These are phyloP conservation scores for Muntiacus reevesi DNA, from an alignment of 2,113 vertebrate genomes.

Conservation along the genomic window DNA sequence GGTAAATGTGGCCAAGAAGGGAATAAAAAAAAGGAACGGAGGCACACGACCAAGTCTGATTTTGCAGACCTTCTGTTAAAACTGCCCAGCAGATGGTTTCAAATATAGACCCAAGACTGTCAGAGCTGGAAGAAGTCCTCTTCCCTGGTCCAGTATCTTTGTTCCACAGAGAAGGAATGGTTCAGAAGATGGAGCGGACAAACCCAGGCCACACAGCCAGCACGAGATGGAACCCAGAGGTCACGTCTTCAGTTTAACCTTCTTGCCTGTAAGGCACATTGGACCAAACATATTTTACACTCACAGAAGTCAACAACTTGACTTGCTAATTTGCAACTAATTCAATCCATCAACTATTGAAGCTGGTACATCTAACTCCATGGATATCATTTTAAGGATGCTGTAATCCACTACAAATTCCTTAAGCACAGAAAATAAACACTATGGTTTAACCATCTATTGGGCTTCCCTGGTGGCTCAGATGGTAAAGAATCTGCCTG, in stretches of 20 bases:
- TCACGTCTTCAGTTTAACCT: neutral
- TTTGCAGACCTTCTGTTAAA: constrained; percentile 32
- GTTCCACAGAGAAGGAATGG: neutral
- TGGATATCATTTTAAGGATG: neutral
- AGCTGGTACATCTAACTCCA: neutral
- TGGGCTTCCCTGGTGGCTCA: neutral
- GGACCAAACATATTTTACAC: neutral
- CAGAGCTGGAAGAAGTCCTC: neutral
- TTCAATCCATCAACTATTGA: neutral
- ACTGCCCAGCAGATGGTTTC: constrained; percentile 16
- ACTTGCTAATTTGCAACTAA: neutral
- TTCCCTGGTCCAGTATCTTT: neutral
- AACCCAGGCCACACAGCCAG: neutral
- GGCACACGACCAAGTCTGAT: neutral
- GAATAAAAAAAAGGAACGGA: neutral
- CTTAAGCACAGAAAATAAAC: neutral
- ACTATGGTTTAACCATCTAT: neutral
- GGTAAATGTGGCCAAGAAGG: neutral
- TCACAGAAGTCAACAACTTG: neutral
- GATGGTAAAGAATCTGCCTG: neutral
- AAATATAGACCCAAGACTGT: neutral
- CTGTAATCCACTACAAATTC: neutral
- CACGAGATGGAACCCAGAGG: neutral
- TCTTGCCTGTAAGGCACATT: neutral
- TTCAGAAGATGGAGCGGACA: too few species aligned